Conservation (phyloP, 2,888 invertebrate species). For the Coelogynopora nodosa region DNA sequence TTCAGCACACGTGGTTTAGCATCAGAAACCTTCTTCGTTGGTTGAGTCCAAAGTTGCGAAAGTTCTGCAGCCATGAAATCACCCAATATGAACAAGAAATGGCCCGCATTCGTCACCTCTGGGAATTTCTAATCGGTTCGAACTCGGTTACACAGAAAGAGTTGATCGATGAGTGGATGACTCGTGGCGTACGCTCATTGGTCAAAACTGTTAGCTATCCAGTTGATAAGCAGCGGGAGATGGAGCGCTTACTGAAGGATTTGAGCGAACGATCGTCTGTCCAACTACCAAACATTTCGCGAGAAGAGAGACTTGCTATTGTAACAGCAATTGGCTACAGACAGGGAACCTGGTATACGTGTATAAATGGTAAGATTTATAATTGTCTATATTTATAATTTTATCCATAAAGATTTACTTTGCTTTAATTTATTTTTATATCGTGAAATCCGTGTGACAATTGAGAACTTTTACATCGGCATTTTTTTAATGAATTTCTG, state of each 20-base stretch:
- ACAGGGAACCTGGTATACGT: constrained; percentile 71
- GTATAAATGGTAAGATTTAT: constrained; percentile 68
- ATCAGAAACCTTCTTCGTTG: neutral
- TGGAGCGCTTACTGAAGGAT: neutral
- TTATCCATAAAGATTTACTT: too few species aligned
- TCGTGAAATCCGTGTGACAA: too few species aligned
- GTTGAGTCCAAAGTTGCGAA: neutral
- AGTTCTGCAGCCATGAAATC: neutral
- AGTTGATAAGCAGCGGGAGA: neutral
- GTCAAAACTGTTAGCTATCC: neutral
- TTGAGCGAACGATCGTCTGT: neutral
- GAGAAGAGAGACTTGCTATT: constrained; percentile 65
- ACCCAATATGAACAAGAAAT: neutral
- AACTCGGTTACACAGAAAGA: neutral
- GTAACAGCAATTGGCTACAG: constrained; percentile 67
- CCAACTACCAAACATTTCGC: constrained; percentile 49
- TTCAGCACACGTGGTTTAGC: neutral
- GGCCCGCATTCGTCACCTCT: neutral
- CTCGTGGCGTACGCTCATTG: neutral
- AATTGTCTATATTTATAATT: too few species aligned
- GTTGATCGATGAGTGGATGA: neutral
- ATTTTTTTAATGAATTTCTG: too few species aligned
- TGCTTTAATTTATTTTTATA: too few species aligned
- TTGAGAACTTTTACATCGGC: too few species aligned
- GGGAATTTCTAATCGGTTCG: neutral